Conservation (phyloP, 1,140 invertebrate genomes). For the Drosophila kikkawai region DNA sequence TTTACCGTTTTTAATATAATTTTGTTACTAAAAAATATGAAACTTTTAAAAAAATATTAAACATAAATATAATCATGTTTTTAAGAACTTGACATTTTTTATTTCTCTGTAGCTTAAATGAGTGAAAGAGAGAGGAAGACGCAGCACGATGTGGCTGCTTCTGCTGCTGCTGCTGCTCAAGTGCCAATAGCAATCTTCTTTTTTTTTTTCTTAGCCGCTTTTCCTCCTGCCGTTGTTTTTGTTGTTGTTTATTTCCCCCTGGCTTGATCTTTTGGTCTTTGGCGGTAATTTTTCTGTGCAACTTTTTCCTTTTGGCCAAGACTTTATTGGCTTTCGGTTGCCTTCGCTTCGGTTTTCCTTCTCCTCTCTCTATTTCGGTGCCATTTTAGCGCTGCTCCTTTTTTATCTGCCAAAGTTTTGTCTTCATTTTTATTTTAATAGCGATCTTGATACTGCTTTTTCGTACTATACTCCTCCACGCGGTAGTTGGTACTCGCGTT, state of each 20-base stretch:
- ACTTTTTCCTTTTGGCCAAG: slow-evolving; percentile 62
- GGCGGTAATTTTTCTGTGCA: slow-evolving; percentile 80
- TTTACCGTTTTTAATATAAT: neutral
- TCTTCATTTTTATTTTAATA: slow-evolving; percentile 84
- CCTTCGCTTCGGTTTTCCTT: slow-evolving; percentile 39
- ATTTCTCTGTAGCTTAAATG: slow-evolving; percentile 38
- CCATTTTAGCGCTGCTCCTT: slow-evolving; percentile 41
- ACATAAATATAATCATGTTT: neutral
- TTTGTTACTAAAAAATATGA: neutral
- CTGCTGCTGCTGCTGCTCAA: slow-evolving; percentile 63
- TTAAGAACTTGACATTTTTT: neutral
- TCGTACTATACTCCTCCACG: slow-evolving; percentile 6
- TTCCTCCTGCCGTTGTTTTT: slow-evolving; percentile 60
- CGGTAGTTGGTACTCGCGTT: neutral
- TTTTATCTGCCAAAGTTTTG: slow-evolving; percentile 77
- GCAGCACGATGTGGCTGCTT: slow-evolving; percentile 67
- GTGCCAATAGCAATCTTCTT: slow-evolving; percentile 80
- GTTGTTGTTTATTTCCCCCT: slow-evolving; percentile 80
- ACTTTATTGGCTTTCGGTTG: slow-evolving; percentile 67
- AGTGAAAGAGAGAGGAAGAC: slow-evolving; percentile 46
- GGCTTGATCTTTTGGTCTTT: slow-evolving; percentile 82
- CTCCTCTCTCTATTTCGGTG: slow-evolving; percentile 65
- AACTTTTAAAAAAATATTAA: neutral
- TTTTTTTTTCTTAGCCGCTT: slow-evolving; percentile 47
- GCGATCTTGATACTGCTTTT: slow-evolving; percentile 57